Evolutionary conservation across 2,888 invertebrate species (phyloP), one percentile per base, ranked within the genome.

Genomic region (Sinopyrophorus schimmeli): DNA sequence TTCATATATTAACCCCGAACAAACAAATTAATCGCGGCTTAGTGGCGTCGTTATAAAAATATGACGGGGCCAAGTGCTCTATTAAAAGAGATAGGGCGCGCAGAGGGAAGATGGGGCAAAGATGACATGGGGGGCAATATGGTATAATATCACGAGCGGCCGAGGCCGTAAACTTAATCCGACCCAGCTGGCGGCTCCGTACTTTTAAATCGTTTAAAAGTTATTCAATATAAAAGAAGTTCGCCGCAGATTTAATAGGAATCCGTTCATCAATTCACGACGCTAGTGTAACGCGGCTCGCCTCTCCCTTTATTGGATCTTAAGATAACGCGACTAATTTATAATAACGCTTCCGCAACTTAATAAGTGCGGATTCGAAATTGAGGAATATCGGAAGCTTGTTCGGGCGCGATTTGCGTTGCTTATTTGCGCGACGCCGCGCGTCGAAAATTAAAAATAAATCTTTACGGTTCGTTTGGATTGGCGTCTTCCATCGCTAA

Each of bases 191-290:
- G 71, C 69, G 68, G 63, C 61, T 59, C 47, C 54, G 66, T 65
- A 65, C 71, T 71, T 71, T 71, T 69, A 71, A 72, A 72, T 73
- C 71, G 73, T 65, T 72, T 70, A 70, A 73, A 73, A 74, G 71
- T 74, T 73, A 72, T 73, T 74, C 73, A 73, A 74, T 74, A 74
- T 74, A 72, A 73, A 73, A 73, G 73, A 70, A 70, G 69, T 69
- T 69, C 68, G 63, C 63, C 67, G 67, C 68, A 70, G 74, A 74
- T 74, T 74, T 75, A 74, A 75, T 74, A 74, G 72, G 72, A 74
- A 74, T 73, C 73, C 73, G 74, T 72, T 74, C 74, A 74, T 74
- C 74, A 74, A 74, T 74, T 74, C 70, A 69, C 73, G 69, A 66
- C 70, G 71, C 66, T 42, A 47, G 48, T 44, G 52, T 54, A 50